phyloP scores from a whole-genome alignment of 2,888 invertebrate genomes.

The Hofmannophila pseudospretella region DNA sequence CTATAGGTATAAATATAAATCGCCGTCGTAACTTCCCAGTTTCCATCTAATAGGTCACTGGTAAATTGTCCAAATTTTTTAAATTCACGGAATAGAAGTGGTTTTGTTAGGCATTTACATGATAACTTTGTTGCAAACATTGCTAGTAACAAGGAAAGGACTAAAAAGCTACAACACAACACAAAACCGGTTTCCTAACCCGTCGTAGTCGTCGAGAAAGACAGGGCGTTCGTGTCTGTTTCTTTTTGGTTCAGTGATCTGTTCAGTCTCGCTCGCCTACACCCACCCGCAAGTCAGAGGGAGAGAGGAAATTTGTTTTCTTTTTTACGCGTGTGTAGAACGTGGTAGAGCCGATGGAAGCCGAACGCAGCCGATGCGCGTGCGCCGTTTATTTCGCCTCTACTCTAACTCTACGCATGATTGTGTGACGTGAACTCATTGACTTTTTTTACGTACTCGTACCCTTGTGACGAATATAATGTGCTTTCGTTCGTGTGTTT shows the following conservation, averaged over 20 bases:
- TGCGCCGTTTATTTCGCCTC: constrained; percentile 39
- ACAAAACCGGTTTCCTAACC: constrained; percentile 54
- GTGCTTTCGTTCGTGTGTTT: constrained; percentile 2
- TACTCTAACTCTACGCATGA: constrained; percentile 29
- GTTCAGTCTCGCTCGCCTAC: constrained; percentile 38
- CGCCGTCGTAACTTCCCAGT: too few species aligned
- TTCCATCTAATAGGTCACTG: too few species aligned
- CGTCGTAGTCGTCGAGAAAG: constrained; percentile 50
- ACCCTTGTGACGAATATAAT: constrained; percentile 21
- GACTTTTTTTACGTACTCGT: constrained; percentile 34
- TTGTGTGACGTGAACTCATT: constrained; percentile 60
- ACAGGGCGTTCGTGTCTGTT: constrained; percentile 49
- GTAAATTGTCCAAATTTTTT: too few species aligned
- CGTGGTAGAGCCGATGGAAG: constrained; percentile 34
- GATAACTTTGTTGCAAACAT: neutral
- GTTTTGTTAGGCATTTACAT: neutral
- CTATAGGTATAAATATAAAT: too few species aligned
- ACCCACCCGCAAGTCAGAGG: constrained; percentile 31
- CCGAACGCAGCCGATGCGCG: constrained; percentile 49
- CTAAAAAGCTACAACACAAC: constrained; percentile 59
- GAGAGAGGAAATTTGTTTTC: constrained; percentile 36
- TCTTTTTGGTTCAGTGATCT: constrained; percentile 72
- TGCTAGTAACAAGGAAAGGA: constrained; percentile 25
- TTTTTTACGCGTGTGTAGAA: constrained; percentile 27
- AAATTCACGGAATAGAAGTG: too few species aligned